A percentile compares a stretch with the other conserved stretches of the same genome.
Evolutionary conservation across 1,140 invertebrate genomes (phyloP).

Genomic region (Drosophila repleta): DNA sequence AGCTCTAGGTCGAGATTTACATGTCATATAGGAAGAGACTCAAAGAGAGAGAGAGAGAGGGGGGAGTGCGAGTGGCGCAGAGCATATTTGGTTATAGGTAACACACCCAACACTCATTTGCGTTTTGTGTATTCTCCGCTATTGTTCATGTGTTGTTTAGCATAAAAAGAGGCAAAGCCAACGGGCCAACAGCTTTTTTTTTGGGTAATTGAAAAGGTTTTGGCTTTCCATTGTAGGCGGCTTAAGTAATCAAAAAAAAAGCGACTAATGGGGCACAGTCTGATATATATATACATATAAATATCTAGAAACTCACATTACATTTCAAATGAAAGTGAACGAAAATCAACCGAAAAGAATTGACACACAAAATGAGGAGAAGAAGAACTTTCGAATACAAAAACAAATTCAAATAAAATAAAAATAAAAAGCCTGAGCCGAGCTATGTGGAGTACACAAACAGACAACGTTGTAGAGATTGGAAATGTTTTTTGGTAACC

Average conservation of each 20-base stretch:
- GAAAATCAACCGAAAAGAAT: slow-evolving; percentile 23
- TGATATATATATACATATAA: not conserved
- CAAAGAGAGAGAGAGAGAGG: not conserved
- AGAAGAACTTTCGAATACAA: slow-evolving; percentile 47
- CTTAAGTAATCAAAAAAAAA: slow-evolving; percentile 68
- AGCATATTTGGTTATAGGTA: not conserved
- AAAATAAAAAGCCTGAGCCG: slow-evolving; percentile 5
- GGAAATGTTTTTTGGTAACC: slow-evolving; percentile 22
- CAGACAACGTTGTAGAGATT: slow-evolving; percentile 25
- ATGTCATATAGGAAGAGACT: not conserved
- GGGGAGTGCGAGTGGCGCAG: not conserved
- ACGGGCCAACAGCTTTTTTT: slow-evolving; percentile 60
- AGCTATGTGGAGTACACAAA: slow-evolving; percentile 60
- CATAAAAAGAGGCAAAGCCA: slow-evolving; percentile 56
- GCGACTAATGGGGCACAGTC: slow-evolving; percentile 42
- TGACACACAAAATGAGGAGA: slow-evolving; percentile 5
- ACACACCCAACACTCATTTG: slow-evolving; percentile 42
- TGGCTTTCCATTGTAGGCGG: slow-evolving; percentile 62
- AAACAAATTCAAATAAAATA: not conserved
- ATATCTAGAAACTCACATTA: slow-evolving; percentile 15
- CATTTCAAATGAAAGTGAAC: slow-evolving; percentile 68
- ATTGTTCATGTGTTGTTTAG: slow-evolving; percentile 46
- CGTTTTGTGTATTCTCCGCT: not conserved
- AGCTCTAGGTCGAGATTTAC: slow-evolving; percentile 3
- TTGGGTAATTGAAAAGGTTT: slow-evolving; percentile 76